Evolutionary conservation across 2,797 vertebrate species (phyloP).

Genomic region (Geotria australis): DNA sequence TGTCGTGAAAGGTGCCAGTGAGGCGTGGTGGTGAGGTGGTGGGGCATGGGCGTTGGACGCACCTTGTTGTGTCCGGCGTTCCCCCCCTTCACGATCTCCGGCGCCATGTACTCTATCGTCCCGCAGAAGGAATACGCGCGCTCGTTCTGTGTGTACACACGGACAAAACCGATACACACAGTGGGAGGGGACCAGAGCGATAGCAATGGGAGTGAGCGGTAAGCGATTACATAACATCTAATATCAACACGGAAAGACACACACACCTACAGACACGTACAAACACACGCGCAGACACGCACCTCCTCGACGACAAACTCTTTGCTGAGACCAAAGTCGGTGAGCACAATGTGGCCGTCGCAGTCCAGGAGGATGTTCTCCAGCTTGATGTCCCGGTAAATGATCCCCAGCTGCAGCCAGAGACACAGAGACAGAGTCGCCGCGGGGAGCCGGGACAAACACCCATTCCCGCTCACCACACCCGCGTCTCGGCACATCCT

Average conservation of each 20-base stretch:
- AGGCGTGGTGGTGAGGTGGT: neutral
- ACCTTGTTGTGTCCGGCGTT: conserved; percentile 66
- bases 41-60: neutral
- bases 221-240: neutral
- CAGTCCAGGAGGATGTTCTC: conserved; percentile 65
- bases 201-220: neutral
- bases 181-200: neutral
- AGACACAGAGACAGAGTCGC: neutral
- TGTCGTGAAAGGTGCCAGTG: too few relatives aligned
- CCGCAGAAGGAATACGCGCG: conserved; percentile 75
- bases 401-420: conserved; percentile 38
- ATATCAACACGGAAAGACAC: too few relatives aligned
- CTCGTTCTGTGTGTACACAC: conserved; percentile 20
- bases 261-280: too few relatives aligned
- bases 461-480: too few relatives aligned
- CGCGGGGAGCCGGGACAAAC: too few relatives aligned
- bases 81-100: conserved; percentile 47
- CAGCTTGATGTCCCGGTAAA: conserved; percentile 69
- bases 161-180: neutral
- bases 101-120: conserved; percentile 88
- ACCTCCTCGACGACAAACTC: conserved; percentile 63
- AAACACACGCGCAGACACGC: neutral
- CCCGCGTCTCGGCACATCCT: too few relatives aligned
- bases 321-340: conserved; percentile 73
- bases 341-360: conserved; percentile 58